These are phyloP conservation scores for Chaunax sp. DNA, from an alignment of 2,797 vertebrate genomes.

Conservation along the genomic window DNA sequence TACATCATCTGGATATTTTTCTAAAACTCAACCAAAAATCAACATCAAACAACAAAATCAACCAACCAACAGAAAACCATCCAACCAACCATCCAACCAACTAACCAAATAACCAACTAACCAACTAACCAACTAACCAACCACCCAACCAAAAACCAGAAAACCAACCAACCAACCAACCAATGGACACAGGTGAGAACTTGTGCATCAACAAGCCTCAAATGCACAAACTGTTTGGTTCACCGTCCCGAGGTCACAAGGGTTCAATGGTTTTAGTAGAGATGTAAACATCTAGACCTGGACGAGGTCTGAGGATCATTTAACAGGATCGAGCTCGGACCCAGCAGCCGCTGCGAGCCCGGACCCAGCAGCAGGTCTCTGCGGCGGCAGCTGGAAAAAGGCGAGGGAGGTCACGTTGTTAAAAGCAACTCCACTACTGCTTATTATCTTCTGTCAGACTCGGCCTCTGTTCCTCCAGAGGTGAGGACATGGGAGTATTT, in stretches of 20 bases:
- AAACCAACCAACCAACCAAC: too few species aligned
- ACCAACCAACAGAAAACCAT: too few species aligned
- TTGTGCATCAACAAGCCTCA: conserved; percentile 60
- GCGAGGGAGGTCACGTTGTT: conserved; percentile 64
- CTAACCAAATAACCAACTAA: too few species aligned
- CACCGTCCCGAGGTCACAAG: conserved; percentile 56
- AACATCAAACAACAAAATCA: too few species aligned
- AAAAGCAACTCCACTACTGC: conserved; percentile 61
- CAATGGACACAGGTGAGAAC: conserved; percentile 25
- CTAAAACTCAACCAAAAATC: too few species aligned
- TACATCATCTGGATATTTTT: too few species aligned
- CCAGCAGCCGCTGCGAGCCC: not conserved
- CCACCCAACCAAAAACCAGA: too few species aligned
- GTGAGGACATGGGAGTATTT: conserved; percentile 79
- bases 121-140: too few species aligned
- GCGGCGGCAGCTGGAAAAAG: conserved; percentile 54
- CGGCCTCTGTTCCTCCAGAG: conserved; percentile 65
- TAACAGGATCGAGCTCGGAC: conserved; percentile 60
- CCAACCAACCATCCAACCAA: too few species aligned
- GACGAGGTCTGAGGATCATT: too few species aligned
- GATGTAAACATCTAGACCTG: too few species aligned
- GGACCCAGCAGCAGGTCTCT: conserved; percentile 43
- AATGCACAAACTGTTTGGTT: conserved; percentile 57
- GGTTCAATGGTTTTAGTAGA: too few species aligned
- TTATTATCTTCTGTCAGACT: conserved; percentile 76